Percentiles rank a stretch among this genome's conserved stretches.
These are phyloP conservation scores for Rhodeus uyekii DNA, from an alignment of 2,797 vertebrate species.

Conservation along the genomic window DNA sequence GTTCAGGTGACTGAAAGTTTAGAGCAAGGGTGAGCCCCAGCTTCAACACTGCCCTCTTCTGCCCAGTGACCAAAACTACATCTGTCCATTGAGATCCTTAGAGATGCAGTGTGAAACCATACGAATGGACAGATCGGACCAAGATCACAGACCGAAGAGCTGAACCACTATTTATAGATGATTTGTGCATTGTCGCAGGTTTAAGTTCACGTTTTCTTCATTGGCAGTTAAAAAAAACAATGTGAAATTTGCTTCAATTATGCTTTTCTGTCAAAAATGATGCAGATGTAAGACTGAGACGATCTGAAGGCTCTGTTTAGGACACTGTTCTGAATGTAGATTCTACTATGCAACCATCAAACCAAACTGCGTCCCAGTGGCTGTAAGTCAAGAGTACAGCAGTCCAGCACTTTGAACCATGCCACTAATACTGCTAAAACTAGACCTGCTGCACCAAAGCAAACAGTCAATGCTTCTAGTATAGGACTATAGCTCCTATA, in stretches of 20 bases:
- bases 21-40: constrained; percentile 79
- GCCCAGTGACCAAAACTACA: constrained; percentile 75
- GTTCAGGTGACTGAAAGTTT: constrained; percentile 81
- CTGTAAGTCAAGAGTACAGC: constrained; percentile 18
- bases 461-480: constrained; percentile 30
- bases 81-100: constrained; percentile 66
- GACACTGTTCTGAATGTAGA: constrained; percentile 39
- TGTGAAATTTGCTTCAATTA: constrained; percentile 32
- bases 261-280: neutral
- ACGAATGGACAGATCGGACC: constrained; percentile 71
- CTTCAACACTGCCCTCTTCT: constrained; percentile 24
- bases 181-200: constrained; percentile 7
- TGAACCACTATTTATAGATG: constrained; percentile 45
- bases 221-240: constrained; percentile 16
- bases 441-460: constrained; percentile 30
- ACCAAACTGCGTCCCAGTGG: constrained; percentile 24
- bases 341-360: constrained; percentile 48
- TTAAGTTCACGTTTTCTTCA: constrained; percentile 5
- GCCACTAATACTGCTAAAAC: constrained; percentile 12
- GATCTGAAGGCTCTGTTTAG: neutral
- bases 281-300: neutral
- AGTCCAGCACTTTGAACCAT: constrained; percentile 5
- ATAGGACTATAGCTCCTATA: neutral
- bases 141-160: constrained; percentile 65
- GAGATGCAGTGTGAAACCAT: constrained; percentile 54